Base-by-base conservation (phyloP, 2,888 invertebrate species). In the Cepaea hortensis region DNA sequence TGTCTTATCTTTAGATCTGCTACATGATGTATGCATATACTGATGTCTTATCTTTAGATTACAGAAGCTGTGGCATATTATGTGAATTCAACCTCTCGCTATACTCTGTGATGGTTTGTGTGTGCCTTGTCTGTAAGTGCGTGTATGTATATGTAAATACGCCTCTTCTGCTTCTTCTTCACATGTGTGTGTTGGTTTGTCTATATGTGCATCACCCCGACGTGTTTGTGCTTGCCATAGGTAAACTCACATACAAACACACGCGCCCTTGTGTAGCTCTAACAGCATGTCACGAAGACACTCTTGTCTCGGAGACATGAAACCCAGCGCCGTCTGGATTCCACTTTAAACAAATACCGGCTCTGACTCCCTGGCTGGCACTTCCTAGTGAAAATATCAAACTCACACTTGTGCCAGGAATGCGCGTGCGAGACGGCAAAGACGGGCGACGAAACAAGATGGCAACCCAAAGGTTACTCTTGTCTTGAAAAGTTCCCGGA, bases 321-420 rank as follows among this genome's bases (percentile, higher is more conserved):
- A 20, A 72, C 6, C n/a, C 6, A 18, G 23, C 73, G 55, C 55
- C 35, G 48, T 82, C 82, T 73, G 18, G 23, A 73, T 35, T 20
- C 23, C n/a, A 46, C 72, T 70, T 13, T 72, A 72, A 50, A 72
- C 55, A 82, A 82, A 82, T 35, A 82, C 5, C 55, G 2, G 55
- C n/a, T 23, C 13, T 4, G 48, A 46, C 15, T 81, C 50, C 35
- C 65, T 23, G 15, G 46, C 70, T 65, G 15, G 1, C 81, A 72
- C 55, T 72, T 81, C 70, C 72, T 81, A 48, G 48, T 20, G 50
- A 81, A 81, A 81, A 72, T 81, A 81, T 81, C 81, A 48, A 0
- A 23, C 81, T 4, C 48, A 18, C 81, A 20, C 79, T 18, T 55
- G 13, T 46, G 79, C 62, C 11, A 9, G 18, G 68, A 68, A 72